A percentile compares a stretch with the other conserved stretches of the same genome.
phyloP scores from a whole-genome alignment of 2,113 vertebrate genomes.

The Passer montanus region DNA sequence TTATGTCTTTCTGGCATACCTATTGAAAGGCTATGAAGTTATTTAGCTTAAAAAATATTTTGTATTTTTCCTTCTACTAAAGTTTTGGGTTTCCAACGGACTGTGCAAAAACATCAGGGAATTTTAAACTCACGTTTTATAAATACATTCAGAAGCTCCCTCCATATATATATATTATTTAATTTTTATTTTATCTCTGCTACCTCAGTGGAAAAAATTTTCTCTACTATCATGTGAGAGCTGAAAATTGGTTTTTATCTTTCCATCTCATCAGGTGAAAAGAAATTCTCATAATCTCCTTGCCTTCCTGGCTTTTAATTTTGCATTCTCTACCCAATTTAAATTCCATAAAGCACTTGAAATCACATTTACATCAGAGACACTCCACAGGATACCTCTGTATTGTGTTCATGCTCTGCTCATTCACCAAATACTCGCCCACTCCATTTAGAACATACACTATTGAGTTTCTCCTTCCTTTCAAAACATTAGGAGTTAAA shows the following conservation, averaged over 20 bases:
- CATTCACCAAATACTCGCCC: background rate
- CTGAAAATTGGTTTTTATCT: background rate
- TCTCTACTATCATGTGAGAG: background rate
- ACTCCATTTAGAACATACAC: background rate
- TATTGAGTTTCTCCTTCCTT: background rate
- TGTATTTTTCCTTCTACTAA: background rate
- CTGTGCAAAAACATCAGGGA: background rate
- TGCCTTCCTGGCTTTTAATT: background rate
- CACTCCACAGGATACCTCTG: background rate
- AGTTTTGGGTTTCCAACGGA: background rate
- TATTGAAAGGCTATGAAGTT: background rate
- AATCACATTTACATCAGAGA: conserved; percentile 12
- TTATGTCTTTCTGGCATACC: background rate
- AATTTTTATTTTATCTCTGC: background rate
- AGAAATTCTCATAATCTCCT: background rate
- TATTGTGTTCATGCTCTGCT: background rate
- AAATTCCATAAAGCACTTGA: background rate
- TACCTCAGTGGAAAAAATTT: background rate
- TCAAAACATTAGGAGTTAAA: conserved; percentile 7
- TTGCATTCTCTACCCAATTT: background rate
- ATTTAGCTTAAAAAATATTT: background rate
- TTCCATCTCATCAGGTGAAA: background rate
- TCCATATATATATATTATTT: background rate
- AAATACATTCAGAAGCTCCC: background rate
- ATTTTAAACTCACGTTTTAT: background rate